A percentile compares a stretch with the other conserved stretches of the same genome.
These are phyloP conservation scores for Sylvilagus floridanus DNA, from an alignment of 2,797 vertebrate genomes.

Conservation along the genomic window DNA sequence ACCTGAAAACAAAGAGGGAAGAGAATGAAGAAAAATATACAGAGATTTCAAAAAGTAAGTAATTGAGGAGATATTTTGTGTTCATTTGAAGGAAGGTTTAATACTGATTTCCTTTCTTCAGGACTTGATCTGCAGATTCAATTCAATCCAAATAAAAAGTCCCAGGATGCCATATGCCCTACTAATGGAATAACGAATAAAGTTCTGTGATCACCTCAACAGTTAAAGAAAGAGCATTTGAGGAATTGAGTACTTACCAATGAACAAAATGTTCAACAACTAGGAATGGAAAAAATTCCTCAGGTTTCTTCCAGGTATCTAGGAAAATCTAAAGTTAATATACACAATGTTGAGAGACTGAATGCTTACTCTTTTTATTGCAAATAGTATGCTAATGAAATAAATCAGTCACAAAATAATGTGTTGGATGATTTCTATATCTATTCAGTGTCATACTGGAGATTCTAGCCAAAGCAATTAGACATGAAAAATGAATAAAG, in stretches of 20 bases:
- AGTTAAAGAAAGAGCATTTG: neutral
- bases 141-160: neutral
- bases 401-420: neutral
- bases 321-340: neutral
- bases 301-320: neutral
- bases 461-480: neutral
- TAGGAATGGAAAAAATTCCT: neutral
- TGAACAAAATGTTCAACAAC: conserved; percentile 13
- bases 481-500: neutral
- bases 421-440: neutral
- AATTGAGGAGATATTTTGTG: neutral
- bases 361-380: neutral
- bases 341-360: neutral
- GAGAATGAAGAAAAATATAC: neutral
- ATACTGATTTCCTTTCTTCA: neutral
- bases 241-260: neutral
- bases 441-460: neutral
- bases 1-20: neutral
- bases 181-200: neutral
- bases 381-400: neutral
- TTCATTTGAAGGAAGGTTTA: neutral
- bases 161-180: neutral
- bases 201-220: neutral
- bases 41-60: neutral
- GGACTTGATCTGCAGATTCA: neutral